Base-by-base conservation (phyloP, 2,888 invertebrate genomes). In the Cremastinae sp. region DNA sequence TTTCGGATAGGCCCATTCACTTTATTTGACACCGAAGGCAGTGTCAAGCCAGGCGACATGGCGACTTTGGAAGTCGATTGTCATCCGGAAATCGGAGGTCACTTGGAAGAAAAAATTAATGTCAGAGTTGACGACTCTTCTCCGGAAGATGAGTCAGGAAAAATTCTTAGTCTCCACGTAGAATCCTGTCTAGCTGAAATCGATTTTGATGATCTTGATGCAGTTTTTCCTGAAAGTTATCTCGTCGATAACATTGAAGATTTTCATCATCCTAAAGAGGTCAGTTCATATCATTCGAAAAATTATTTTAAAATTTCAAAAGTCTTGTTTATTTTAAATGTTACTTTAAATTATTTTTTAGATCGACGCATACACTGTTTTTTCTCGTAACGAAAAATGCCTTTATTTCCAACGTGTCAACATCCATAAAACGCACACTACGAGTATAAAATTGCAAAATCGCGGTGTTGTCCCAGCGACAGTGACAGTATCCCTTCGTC, bases 181-280 rank as follows among this genome's bases (percentile, higher is more conserved):
- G 91, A 91, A 12, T 92, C 92, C 18, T 91, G 91, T n/a, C 88
- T 92, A 82, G 93, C 94, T 0, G 88, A 87, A 7, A 83, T 93
- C 66, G 92, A 93, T 83, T 91, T 93, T 70, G 89, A 91, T 84
- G 91, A 93, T 83, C 84, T 91, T 18, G 90, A 91, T 64, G 91
- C 90, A 1, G 93, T 94, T 0, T 94, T 94, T 83, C 90, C 91
- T 74, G 92, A 93, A 84, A 92, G 92, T 81, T 90, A 92, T 16
- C 90, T 93, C 72, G 91, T 93, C 0, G 91, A 93, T 81, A 90
- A 88, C 68, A 81, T 92, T 55, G 83, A 89, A 0, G 92, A 93
- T 74, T 92, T 92, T 78, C 88, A 90, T 82, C 90, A 90, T 45
- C 91, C 90, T 0, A 91, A 91, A 64, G 85, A 90, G 83, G 90